A percentile compares a stretch with the other conserved stretches of the same genome.
Conservation (phyloP, 2,888 invertebrate genomes). For the Crioceris asparagi region DNA sequence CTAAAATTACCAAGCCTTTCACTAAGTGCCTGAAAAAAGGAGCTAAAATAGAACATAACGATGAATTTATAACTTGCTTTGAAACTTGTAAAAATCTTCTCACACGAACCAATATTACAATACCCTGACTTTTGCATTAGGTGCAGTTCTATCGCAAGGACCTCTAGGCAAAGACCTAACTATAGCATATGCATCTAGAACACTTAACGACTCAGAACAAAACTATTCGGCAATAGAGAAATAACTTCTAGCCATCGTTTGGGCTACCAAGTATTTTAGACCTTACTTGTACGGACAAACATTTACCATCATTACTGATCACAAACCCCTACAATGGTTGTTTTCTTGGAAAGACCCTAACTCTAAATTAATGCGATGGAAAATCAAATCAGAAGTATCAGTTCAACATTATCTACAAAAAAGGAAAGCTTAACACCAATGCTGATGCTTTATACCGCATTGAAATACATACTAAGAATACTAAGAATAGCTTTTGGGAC, state of each 20-base stretch:
- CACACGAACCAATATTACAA: constrained; percentile 15
- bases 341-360: no score
- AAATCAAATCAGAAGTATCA: constrained; percentile 10
- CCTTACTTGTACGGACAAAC: constrained; percentile 9
- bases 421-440: constrained; percentile 9
- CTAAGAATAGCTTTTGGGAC: background rate
- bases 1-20: constrained; percentile 16
- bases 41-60: constrained; percentile 10
- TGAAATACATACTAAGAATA: constrained; percentile 1
- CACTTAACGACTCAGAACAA: constrained; percentile 1
- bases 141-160: constrained; percentile 19
- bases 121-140: constrained; percentile 22
- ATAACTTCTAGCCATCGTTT: constrained; percentile 17
- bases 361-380: constrained; percentile 10
- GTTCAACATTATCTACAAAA: constrained; percentile 9
- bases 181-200: constrained; percentile 12
- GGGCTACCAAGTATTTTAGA: constrained; percentile 16
- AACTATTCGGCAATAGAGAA: constrained; percentile 18
- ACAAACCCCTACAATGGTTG: constrained; percentile 10
- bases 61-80: constrained; percentile 12
- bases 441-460: constrained; percentile 11
- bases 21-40: constrained; percentile 15
- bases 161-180: constrained; percentile 15
- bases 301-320: constrained; percentile 11
- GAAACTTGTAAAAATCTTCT: constrained; percentile 16